Evolutionary conservation across 2,888 invertebrate species (phyloP).

Genomic region (Lasius platythorax): DNA sequence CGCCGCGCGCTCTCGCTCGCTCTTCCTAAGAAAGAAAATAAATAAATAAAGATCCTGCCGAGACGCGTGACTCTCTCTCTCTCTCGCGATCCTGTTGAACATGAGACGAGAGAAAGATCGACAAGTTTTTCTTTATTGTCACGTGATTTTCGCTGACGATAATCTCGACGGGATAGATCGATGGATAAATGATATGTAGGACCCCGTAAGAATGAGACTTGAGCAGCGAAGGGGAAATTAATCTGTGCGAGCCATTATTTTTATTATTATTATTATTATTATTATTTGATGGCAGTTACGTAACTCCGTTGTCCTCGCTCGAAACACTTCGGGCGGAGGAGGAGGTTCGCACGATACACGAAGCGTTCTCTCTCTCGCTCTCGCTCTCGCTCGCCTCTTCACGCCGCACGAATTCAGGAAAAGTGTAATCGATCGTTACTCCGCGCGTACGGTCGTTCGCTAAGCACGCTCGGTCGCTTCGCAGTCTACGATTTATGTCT

Average conservation of each 20-base stretch:
- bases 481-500: slow-evolving; percentile 47
- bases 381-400: slow-evolving; percentile 18
- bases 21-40: too few species aligned
- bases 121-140: too few species aligned
- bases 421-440: slow-evolving; percentile 52
- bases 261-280: not conserved
- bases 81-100: not conserved
- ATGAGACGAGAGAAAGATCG: not conserved
- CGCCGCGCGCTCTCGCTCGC: not conserved
- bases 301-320: slow-evolving; percentile 27
- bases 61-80: too few species aligned
- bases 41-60: too few species aligned
- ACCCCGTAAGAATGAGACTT: not conserved
- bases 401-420: slow-evolving; percentile 48
- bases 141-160: not conserved
- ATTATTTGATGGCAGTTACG: slow-evolving; percentile 18
- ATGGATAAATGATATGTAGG: not conserved
- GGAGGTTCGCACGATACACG: too few species aligned
- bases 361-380: slow-evolving; percentile 20
- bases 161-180: not conserved
- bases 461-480: slow-evolving; percentile 10
- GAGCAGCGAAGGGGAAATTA: not conserved
- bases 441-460: slow-evolving; percentile 16
- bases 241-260: not conserved
- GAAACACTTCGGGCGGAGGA: slow-evolving; percentile 1